phyloP scores from a whole-genome alignment of 2,113 vertebrate genomes.

The Dasyurus viverrinus region DNA sequence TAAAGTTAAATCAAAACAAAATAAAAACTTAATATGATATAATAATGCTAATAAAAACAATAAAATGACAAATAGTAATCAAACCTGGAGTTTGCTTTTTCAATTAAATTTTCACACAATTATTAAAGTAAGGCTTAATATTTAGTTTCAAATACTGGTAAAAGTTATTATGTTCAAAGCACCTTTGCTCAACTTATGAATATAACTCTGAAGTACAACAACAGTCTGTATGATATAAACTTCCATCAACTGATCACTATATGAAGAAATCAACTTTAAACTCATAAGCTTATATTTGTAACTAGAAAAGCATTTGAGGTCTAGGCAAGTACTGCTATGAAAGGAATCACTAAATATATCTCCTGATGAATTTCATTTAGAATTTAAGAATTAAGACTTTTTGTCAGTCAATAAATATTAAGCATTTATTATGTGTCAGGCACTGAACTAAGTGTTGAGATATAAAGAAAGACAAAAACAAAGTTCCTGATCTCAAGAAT shows the following conservation, averaged over 20 bases:
- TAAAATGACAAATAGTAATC: neutral
- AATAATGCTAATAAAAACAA: neutral
- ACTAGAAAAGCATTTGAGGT: neutral
- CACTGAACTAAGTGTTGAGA: neutral
- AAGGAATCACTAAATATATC: neutral
- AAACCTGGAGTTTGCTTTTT: neutral
- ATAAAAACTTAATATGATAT: slow-evolving; percentile 7
- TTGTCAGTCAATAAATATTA: neutral
- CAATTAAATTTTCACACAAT: slow-evolving; percentile 25
- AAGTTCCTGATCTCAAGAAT: neutral
- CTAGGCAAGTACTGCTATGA: neutral
- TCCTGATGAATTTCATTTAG: neutral
- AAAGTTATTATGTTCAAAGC: neutral
- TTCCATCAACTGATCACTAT: neutral
- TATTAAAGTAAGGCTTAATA: neutral
- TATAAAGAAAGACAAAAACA: neutral
- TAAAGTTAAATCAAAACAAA: slow-evolving; percentile 15
- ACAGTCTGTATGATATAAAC: neutral
- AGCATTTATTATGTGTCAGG: neutral
- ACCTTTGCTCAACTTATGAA: neutral
- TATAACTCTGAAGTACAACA: neutral
- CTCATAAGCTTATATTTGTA: slow-evolving; percentile 27
- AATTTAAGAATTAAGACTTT: neutral
- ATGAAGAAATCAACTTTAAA: slow-evolving; percentile 36
- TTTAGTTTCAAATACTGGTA: neutral